Percentiles rank a stretch among this genome's conserved stretches.
Evolutionary conservation across 2,888 invertebrate species (phyloP).

Genomic region (Lampropteryx suffumata): DNA sequence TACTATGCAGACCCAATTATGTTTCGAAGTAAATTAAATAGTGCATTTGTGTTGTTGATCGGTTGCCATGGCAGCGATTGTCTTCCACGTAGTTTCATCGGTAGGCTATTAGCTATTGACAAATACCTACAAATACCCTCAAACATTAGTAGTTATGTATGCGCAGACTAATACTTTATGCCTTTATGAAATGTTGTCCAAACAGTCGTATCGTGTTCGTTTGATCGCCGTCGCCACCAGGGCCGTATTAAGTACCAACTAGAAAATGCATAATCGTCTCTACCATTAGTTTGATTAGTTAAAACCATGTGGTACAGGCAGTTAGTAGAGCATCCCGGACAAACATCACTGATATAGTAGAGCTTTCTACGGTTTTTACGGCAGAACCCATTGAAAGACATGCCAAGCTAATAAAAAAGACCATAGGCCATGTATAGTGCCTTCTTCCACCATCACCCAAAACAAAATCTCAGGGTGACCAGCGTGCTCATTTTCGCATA

Average conservation of each 20-base stretch:
- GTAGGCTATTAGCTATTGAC: slow-evolving; percentile 73
- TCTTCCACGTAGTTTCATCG: slow-evolving; percentile 70
- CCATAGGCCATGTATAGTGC: too few species aligned
- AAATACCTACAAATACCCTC: slow-evolving; percentile 68
- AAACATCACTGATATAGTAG: too few species aligned
- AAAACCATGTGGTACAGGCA: too few species aligned
- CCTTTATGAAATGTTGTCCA: slow-evolving; percentile 51
- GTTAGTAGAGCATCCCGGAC: too few species aligned
- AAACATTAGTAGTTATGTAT: slow-evolving; percentile 46
- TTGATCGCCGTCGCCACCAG: slow-evolving; percentile 46
- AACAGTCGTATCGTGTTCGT: slow-evolving; percentile 56
- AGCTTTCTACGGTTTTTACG: too few species aligned
- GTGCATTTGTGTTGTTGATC: slow-evolving; percentile 65
- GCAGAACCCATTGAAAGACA: background rate
- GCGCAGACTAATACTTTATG: slow-evolving; percentile 31
- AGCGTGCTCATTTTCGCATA: background rate
- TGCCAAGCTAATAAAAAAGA: too few species aligned
- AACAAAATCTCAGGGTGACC: too few species aligned
- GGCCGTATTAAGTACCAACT: slow-evolving; percentile 1
- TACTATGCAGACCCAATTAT: slow-evolving; percentile 17
- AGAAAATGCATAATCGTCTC: too few species aligned
- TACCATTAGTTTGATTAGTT: too few species aligned
- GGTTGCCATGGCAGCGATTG: slow-evolving; percentile 68
- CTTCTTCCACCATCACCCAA: too few species aligned
- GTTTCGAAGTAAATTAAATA: slow-evolving; percentile 31